phyloP scores from a whole-genome alignment of 2,113 vertebrate species.

The Vidua macroura region DNA sequence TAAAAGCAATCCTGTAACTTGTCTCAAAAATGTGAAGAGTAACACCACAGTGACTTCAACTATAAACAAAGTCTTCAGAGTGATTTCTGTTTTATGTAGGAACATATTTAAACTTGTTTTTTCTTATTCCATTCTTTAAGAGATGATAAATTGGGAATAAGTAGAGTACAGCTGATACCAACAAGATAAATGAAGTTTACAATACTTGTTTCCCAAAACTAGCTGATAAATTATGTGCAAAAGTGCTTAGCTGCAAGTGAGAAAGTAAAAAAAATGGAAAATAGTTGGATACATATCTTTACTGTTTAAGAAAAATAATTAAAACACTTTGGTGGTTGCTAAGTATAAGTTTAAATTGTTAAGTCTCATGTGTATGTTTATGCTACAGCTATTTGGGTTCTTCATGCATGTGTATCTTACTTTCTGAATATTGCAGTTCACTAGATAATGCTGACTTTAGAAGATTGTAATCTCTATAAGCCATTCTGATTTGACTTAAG shows the following conservation, averaged over 20 bases:
- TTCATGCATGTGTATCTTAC: background rate
- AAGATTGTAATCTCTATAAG: background rate
- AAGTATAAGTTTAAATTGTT: background rate
- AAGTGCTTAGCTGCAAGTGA: background rate
- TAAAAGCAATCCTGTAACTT: accelerated
- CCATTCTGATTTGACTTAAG: background rate
- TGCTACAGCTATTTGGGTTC: background rate
- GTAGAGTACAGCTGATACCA: background rate
- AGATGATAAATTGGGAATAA: background rate
- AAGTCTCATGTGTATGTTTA: background rate
- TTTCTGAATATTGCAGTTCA: background rate
- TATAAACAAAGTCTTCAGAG: background rate
- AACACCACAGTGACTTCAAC: background rate
- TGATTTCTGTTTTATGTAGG: background rate
- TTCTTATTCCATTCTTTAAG: background rate
- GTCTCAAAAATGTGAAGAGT: background rate
- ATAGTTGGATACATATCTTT: background rate
- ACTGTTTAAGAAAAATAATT: background rate
- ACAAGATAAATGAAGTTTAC: background rate
- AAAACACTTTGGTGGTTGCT: background rate
- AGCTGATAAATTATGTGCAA: background rate
- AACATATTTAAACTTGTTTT: background rate
- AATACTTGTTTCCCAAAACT: background rate
- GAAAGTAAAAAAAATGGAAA: background rate
- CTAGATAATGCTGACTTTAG: background rate